These are phyloP conservation scores for Chelonus formosanus DNA, from an alignment of 2,888 invertebrate species.

Conservation along the genomic window DNA sequence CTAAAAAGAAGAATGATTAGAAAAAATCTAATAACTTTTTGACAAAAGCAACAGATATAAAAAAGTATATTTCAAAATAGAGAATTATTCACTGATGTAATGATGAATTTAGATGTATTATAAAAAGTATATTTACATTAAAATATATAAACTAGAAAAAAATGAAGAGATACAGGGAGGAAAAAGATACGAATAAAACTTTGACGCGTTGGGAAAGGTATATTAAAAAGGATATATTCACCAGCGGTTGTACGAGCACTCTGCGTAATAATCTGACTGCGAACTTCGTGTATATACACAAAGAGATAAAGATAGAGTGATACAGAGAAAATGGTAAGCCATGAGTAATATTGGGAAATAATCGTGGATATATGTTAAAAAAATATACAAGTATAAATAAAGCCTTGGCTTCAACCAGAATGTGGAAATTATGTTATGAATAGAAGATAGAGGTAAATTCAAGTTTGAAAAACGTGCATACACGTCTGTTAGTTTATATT, in stretches of 20 bases:
- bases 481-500: not conserved
- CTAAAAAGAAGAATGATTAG: too few relatives aligned
- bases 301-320: slow-evolving; percentile 13
- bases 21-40: too few relatives aligned
- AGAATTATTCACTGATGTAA: too few relatives aligned
- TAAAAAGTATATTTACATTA: too few relatives aligned
- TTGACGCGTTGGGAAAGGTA: slow-evolving; percentile 16
- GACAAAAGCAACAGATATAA: too few relatives aligned
- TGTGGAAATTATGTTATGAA: not conserved
- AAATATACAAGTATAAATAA: not conserved
- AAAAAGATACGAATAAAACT: not conserved
- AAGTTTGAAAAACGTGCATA: not conserved
- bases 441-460: slow-evolving; percentile 6
- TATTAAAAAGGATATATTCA: slow-evolving; percentile 17
- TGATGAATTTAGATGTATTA: too few relatives aligned
- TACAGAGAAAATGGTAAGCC: not conserved
- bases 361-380: slow-evolving; percentile 19
- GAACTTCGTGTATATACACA: slow-evolving; percentile 16
- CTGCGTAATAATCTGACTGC: slow-evolving; percentile 30
- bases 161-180: not conserved
- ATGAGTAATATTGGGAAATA: slow-evolving; percentile 21
- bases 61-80: too few relatives aligned
- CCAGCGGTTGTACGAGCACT: slow-evolving; percentile 24
- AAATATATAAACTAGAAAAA: too few relatives aligned
- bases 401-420: slow-evolving; percentile 10